Evolutionary conservation across 2,113 vertebrate genomes (phyloP), one percentile per base, ranked within the genome.

Genomic region (Gallinago undulata): DNA sequence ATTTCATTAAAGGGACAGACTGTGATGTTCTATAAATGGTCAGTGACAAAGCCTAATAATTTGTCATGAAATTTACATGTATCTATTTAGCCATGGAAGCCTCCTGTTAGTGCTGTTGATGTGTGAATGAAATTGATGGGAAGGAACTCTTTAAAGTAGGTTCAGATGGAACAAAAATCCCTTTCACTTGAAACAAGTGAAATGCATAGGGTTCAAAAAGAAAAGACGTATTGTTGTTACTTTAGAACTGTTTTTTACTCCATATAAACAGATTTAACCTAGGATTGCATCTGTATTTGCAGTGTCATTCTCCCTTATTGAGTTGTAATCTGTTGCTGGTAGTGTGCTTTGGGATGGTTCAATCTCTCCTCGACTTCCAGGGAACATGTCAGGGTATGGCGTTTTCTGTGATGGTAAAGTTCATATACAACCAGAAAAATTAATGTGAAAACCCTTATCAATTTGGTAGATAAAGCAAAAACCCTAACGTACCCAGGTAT

Each of bases 121-220:
- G 37, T 69, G 43, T 47, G 75, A 63, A 41, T 64, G 80, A 82
- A 93, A 72, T 41, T 69, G 74, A 33, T 94, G 45, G 39, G 39
- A 90, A 82, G 53, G 27, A 76, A 55, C 59, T n/a, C 43, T 93
- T 89, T 47, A 90, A 92, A 70, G 31, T 67, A 47, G 70, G 63
- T 87, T 95, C 43, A 87, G 25, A 41, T 86, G 37, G 35, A 94
- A 93, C n/a, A 88, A 69, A 84, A 96, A n/a, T 43, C n/a, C 41
- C 48, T 81, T 87, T 77, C 27, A 24, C 45, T 94, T 92, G 43
- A 56, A 41, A 18, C 6, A 76, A 74, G 31, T 83, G 57, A 64
- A 75, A 55, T 59, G 9, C 30, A 16, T 19, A 48, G 45, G 24
- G 8, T 22, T 89, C 90, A 39, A 74, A 88, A 91, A 69, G 25